Evolutionary conservation across 2,113 vertebrate species (phyloP).

Genomic region (Smithornis capensis): DNA sequence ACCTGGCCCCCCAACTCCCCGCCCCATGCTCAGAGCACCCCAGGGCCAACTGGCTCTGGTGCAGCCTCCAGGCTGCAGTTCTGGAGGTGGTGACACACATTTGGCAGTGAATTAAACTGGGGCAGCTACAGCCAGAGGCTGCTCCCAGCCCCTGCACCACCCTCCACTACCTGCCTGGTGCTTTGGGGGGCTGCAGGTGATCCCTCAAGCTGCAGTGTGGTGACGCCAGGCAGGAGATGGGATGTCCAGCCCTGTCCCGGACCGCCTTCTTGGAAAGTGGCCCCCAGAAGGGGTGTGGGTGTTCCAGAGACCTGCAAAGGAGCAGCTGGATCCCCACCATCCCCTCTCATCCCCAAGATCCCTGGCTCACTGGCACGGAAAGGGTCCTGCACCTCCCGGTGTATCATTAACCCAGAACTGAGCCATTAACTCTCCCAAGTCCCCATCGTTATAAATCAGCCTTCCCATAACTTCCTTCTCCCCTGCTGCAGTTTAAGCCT

Average conservation of each 20-base stretch:
- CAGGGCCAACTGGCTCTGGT: accelerated
- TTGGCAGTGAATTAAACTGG: slow-evolving; percentile 19
- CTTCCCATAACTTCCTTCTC: slow-evolving; percentile 34
- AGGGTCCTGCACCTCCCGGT: neutral
- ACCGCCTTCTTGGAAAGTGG: neutral
- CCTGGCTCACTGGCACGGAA: neutral
- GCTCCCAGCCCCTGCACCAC: neutral
- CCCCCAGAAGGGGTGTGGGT: neutral
- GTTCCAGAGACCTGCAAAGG: neutral
- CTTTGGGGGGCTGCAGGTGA: neutral
- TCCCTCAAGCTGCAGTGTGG: neutral
- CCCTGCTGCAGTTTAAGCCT: slow-evolving; percentile 15
- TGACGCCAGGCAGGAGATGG: neutral
- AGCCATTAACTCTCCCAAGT: slow-evolving; percentile 28
- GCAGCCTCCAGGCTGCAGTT: neutral
- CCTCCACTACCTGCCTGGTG: neutral
- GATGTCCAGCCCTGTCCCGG: accelerated
- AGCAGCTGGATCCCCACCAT: neutral
- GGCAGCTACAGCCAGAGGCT: neutral
- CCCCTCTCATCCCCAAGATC: neutral
- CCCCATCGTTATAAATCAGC: slow-evolving; percentile 24
- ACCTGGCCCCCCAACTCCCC: neutral
- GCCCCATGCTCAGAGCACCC: neutral
- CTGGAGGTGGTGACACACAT: slow-evolving; percentile 51
- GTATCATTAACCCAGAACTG: slow-evolving; percentile 51